Percentiles rank a stretch among this genome's conserved stretches.
phyloP scores from a whole-genome alignment of 2,113 vertebrate species.

The Tyrannus savana region DNA sequence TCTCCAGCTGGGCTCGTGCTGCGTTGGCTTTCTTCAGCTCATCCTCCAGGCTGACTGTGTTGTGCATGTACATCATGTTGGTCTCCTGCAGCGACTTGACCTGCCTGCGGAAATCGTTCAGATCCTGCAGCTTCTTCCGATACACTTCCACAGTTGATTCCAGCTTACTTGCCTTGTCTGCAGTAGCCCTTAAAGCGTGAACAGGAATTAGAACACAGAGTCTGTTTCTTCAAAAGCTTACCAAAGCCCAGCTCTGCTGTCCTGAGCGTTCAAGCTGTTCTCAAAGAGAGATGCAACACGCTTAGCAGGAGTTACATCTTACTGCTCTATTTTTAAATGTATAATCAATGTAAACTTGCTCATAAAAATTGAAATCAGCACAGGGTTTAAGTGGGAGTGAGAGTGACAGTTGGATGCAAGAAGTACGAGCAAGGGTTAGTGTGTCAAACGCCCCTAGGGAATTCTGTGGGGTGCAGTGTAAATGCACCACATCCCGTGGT shows the following conservation, averaged over 20 bases:
- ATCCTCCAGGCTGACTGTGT: conserved; percentile 93
- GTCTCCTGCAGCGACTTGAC: conserved; percentile 94
- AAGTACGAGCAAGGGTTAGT: background rate
- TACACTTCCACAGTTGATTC: conserved; percentile 93
- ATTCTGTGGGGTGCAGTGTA: background rate
- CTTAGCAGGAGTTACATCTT: background rate
- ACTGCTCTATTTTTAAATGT: background rate
- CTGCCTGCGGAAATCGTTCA: conserved; percentile 92
- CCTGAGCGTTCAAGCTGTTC: background rate
- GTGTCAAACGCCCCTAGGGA: background rate
- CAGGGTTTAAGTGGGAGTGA: background rate
- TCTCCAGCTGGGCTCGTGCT: conserved; percentile 91
- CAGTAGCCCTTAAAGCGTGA: conserved; percentile 44
- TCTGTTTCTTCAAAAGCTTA: background rate
- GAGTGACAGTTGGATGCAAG: background rate
- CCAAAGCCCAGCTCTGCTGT: background rate
- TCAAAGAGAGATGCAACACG: background rate
- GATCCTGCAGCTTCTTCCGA: conserved; percentile 93
- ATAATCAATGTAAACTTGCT: background rate
- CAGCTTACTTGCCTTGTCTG: conserved; percentile 91
- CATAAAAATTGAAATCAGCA: background rate
- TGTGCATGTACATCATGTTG: conserved; percentile 97
- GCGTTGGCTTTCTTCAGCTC: conserved; percentile 95
- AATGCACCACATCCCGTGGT: background rate
- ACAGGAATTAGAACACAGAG: background rate